Conservation (phyloP, 2,113 vertebrate species). For the Phycodurus eques region DNA sequence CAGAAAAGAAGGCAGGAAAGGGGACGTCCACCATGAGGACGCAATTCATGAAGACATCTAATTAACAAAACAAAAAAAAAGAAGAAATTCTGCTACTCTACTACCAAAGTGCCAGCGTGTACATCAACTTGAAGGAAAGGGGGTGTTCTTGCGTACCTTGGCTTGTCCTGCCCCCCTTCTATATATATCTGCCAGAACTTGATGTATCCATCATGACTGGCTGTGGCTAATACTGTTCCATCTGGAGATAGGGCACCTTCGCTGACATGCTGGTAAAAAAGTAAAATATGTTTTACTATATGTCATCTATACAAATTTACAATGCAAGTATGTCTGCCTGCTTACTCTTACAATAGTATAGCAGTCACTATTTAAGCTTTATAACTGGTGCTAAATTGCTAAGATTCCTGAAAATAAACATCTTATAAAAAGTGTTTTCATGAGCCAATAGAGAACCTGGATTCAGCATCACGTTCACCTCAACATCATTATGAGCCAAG, state of each 20-base stretch:
- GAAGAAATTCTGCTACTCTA: background rate
- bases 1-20: conserved; percentile 96
- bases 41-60: conserved; percentile 95
- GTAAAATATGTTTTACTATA: background rate
- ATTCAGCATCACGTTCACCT: too few relatives aligned
- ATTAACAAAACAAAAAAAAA: background rate
- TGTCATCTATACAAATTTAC: background rate
- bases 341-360: background rate
- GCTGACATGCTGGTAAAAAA: conserved; percentile 79
- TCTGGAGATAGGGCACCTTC: conserved; percentile 96
- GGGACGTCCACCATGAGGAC: conserved; percentile 87
- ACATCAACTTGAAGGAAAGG: background rate
- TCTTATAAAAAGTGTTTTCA: background rate
- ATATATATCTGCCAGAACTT: conserved; percentile 99
- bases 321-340: background rate
- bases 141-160: conserved; percentile 75
- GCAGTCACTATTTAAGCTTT: background rate
- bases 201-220: conserved; percentile 94
- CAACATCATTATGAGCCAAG: too few relatives aligned
- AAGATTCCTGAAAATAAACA: background rate
- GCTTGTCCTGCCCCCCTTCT: conserved; percentile 89
- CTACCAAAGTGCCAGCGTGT: background rate
- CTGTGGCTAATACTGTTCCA: conserved; percentile 93
- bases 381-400: background rate
- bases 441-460: background rate